A percentile compares a stretch with the other conserved stretches of the same genome.
These are phyloP conservation scores for Pseudois nayaur DNA, from an alignment of 2,113 vertebrate species.

Conservation along the genomic window DNA sequence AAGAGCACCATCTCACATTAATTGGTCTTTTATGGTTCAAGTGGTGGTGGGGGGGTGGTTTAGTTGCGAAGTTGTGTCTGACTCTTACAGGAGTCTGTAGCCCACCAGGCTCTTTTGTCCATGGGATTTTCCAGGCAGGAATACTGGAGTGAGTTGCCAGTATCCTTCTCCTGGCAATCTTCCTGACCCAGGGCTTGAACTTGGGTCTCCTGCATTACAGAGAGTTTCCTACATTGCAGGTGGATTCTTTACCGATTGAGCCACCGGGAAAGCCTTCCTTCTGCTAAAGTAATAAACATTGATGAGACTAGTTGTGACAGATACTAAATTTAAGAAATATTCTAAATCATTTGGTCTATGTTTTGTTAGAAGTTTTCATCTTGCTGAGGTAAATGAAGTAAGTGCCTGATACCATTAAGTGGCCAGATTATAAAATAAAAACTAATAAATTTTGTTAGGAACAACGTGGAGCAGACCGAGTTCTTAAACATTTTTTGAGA, in stretches of 20 bases:
- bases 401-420: neutral
- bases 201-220: neutral
- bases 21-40: neutral
- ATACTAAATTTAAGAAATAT: neutral
- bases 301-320: neutral
- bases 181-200: neutral
- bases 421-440: neutral
- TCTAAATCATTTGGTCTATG: neutral
- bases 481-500: neutral
- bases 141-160: neutral
- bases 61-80: neutral
- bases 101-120: neutral
- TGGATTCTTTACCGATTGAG: neutral
- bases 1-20: neutral
- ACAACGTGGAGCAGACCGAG: neutral
- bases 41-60: neutral
- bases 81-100: neutral
- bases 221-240: neutral
- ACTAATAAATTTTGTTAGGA: neutral
- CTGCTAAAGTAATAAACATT: neutral
- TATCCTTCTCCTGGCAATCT: neutral
- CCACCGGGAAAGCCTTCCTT: neutral
- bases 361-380: neutral
- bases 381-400: neutral
- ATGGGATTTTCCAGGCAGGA: neutral